Evolutionary conservation across 1,140 invertebrate genomes (phyloP).

Genomic region (Drosophila pandora): DNA sequence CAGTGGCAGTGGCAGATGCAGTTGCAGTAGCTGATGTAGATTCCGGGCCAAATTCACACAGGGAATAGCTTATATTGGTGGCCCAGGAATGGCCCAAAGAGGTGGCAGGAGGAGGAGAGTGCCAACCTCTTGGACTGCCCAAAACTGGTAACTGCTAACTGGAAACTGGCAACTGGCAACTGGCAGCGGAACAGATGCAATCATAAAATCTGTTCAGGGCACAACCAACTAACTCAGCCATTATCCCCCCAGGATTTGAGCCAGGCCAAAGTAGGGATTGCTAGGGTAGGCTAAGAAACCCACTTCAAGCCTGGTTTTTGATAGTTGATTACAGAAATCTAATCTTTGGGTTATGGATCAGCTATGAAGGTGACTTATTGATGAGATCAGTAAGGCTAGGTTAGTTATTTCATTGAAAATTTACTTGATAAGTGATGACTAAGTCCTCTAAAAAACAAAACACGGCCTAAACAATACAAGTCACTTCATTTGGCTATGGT

Average conservation of each 20-base stretch:
- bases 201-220: slow-evolving; percentile 63
- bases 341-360: slow-evolving; percentile 1
- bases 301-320: slow-evolving; percentile 21
- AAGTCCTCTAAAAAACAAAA: no score
- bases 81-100: slow-evolving; percentile 26
- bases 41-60: slow-evolving; percentile 26
- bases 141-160: slow-evolving; percentile 17
- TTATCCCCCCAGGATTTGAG: slow-evolving; percentile 23
- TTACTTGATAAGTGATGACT: no score
- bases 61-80: slow-evolving; percentile 61
- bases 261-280: not conserved
- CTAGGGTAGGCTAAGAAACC: slow-evolving; percentile 14
- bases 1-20: not conserved
- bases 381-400: not conserved
- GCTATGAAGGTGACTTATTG: slow-evolving; percentile 3
- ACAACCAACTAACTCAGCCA: slow-evolving; percentile 37
- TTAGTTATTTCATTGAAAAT: no score
- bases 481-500: no score
- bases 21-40: not conserved
- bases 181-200: slow-evolving; percentile 54
- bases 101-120: not conserved
- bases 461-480: no score
- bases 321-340: not conserved
- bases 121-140: slow-evolving; percentile 5
- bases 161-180: slow-evolving; percentile 33